A percentile compares a stretch with the other conserved stretches of the same genome.
These are phyloP conservation scores for Brienomyrus longianalis DNA, from an alignment of 2,113 vertebrate genomes.

Conservation along the genomic window DNA sequence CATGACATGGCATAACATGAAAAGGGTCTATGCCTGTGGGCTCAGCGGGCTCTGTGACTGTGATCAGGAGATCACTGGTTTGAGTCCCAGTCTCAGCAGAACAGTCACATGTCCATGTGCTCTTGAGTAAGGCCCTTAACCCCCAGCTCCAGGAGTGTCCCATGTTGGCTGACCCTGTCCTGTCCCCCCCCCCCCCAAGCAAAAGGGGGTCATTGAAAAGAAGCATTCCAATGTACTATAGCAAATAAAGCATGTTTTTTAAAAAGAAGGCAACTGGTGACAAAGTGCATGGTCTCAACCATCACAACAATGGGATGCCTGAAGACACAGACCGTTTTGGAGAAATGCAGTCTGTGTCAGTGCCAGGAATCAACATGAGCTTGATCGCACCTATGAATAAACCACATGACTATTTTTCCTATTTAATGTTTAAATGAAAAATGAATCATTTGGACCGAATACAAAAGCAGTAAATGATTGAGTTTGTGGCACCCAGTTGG, in stretches of 20 bases:
- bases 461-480: not conserved
- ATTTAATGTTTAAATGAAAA: not conserved
- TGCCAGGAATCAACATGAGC: not conserved
- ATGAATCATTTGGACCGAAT: not conserved
- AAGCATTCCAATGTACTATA: too few relatives aligned
- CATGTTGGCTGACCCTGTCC: too few relatives aligned
- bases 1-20: not conserved
- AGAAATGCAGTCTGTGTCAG: not conserved
- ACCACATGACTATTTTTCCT: not conserved
- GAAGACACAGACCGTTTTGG: not conserved
- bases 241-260: not conserved
- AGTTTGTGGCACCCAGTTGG: not conserved
- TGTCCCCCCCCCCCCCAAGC: too few relatives aligned
- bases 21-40: too few relatives aligned
- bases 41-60: too few relatives aligned
- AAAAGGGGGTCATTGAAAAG: too few relatives aligned
- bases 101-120: too few relatives aligned
- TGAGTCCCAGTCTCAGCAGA: too few relatives aligned
- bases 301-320: not conserved
- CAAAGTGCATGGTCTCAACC: not conserved
- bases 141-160: too few relatives aligned
- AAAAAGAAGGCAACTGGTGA: not conserved
- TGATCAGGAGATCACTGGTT: too few relatives aligned
- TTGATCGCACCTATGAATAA: not conserved
- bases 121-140: too few relatives aligned